phyloP scores from a whole-genome alignment of 2,888 invertebrate species.

The Philonicus albiceps region DNA sequence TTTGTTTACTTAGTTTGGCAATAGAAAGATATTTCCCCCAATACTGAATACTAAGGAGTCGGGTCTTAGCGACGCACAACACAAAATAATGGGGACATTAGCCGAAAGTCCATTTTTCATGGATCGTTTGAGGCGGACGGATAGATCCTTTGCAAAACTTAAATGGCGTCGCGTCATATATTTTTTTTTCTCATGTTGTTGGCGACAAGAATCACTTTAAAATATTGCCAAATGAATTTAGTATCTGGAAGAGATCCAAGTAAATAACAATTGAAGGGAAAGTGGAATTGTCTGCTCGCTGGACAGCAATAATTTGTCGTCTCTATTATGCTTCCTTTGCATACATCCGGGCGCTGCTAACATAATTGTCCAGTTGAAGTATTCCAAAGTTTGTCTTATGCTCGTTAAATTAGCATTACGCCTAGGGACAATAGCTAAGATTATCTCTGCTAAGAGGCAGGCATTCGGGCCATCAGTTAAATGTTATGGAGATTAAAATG shows the following conservation, averaged over 20 bases:
- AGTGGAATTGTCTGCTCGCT: neutral
- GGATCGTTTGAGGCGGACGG: conserved; percentile 3
- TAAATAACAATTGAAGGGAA: neutral
- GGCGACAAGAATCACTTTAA: neutral
- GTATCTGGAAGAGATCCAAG: neutral
- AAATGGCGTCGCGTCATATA: neutral
- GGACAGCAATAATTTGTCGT: neutral
- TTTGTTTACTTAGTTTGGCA: neutral
- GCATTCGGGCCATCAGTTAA: neutral
- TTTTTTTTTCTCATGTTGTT: neutral
- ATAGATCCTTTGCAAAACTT: neutral
- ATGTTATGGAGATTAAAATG: neutral
- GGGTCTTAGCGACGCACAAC: neutral
- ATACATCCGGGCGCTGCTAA: neutral
- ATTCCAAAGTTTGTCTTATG: neutral
- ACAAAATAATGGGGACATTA: conserved; percentile 11
- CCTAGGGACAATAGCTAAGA: neutral
- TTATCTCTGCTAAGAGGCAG: neutral
- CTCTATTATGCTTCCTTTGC: neutral
- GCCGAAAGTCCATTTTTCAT: conserved; percentile 27
- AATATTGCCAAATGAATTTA: neutral
- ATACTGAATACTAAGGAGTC: neutral
- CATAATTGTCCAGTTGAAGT: neutral
- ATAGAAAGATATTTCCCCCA: neutral
- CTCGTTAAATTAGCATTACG: neutral